Evolutionary conservation across 2,797 vertebrate species (phyloP), one percentile per base, ranked within the genome.

Genomic region (Sus cebifrons): DNA sequence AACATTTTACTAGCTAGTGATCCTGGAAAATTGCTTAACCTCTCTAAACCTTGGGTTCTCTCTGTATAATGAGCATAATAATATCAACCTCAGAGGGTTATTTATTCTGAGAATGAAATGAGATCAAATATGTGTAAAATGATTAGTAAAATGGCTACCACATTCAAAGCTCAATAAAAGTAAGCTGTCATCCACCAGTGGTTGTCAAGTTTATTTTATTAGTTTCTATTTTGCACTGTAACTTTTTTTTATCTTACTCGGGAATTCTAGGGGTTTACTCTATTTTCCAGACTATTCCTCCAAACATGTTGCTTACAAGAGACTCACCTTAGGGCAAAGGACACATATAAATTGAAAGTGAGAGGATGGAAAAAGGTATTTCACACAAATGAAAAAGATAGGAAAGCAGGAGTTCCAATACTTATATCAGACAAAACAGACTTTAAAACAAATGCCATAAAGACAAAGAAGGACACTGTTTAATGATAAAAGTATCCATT

Each of bases 91-190:
- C 32, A 84, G 54, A 81, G 92, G 27, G 20, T 60, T 91, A 89
- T 91, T 92, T 94, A 86, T 85, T 97, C 84, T 83, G 56, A 94
- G 32, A 40, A 89, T 81, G 74, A 94, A 94, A 95, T 94, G 20
- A 95, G 40, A 75, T 87, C 73, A 95, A 94, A 85, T 86, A 92
- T 74, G 68, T 93, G 44, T 83, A 71, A 86, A 16, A 83, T 79
- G 54, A n/a, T 95, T 62, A 89, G 70, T 29, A 95, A 94, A 95
- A 92, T 60, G 52, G 21, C 56, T 60, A 44, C 13, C 84, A 18
- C 12, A 70, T 14, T 79, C 60, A 93, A 95, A 91, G 60, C 29
- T 91, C 75, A 81, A 86, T 56, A 93, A 84, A 94, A 95, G 20
- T 62, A 85, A 91, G 23, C 65, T 94, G 21, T 74, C 77, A 85